These are phyloP conservation scores for Sitta europaea DNA, from an alignment of 2,113 vertebrate genomes.

Conservation along the genomic window DNA sequence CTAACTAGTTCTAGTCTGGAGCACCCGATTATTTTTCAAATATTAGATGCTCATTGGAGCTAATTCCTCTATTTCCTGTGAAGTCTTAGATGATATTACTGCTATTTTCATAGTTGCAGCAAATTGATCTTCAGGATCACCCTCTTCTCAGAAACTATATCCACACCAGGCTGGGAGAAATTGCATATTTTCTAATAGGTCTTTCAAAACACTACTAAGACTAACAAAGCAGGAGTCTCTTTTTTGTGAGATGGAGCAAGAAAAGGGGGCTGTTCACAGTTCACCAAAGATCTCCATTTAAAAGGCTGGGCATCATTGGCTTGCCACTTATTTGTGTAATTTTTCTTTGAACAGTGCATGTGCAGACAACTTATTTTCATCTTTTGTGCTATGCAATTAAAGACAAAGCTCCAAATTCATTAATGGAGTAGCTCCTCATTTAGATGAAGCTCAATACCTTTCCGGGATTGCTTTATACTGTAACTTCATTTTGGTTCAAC, in stretches of 20 bases:
- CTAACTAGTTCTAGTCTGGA: background rate
- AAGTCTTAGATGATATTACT: background rate
- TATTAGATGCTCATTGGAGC: background rate
- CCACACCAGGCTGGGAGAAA: background rate
- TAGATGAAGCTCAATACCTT: background rate
- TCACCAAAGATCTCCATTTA: background rate
- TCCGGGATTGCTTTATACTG: background rate
- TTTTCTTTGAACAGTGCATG: background rate
- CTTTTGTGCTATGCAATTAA: background rate
- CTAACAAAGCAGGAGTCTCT: background rate
- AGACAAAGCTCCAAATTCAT: background rate
- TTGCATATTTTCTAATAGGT: rapidly evolving
- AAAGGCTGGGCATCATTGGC: background rate
- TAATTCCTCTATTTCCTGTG: background rate
- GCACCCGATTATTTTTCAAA: background rate
- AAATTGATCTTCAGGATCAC: background rate
- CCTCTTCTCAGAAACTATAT: background rate
- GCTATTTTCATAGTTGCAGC: background rate
- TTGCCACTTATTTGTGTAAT: background rate
- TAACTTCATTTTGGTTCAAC: background rate
- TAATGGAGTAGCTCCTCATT: background rate
- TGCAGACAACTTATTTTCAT: background rate
- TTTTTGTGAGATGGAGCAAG: background rate
- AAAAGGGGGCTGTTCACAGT: background rate
- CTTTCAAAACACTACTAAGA: background rate